Conservation (phyloP, 1,140 invertebrate species). For the Drepana arcuata region DNA sequence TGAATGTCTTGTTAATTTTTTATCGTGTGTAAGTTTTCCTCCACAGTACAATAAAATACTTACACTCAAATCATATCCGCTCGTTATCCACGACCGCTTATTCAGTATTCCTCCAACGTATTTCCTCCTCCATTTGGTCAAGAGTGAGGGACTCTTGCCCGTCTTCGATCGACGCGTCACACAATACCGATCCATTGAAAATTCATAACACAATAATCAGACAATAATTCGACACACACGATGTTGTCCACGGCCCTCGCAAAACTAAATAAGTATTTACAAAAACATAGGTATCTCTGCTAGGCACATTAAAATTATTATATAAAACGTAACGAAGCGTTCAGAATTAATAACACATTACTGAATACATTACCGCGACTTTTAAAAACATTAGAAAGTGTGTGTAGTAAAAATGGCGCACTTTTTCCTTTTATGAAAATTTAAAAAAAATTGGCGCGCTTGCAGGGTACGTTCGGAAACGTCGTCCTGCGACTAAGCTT, state of each 20-base stretch:
- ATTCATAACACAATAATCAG: conserved; percentile 22
- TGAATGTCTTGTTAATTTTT: no score
- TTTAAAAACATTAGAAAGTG: conserved; percentile 35
- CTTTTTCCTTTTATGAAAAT: no score
- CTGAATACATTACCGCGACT: conserved; percentile 28
- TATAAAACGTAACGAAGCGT: conserved; percentile 48
- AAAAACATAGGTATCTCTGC: conserved; percentile 35
- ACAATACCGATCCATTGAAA: conserved; percentile 50
- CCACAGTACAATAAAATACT: conserved; percentile 26
- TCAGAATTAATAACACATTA: conserved; percentile 42
- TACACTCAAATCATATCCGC: conserved; percentile 57
- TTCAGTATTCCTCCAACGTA: conserved; percentile 36
- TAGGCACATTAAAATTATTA: conserved; percentile 40
- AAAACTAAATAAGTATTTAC: conserved; percentile 53
- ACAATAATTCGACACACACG: conserved; percentile 27
- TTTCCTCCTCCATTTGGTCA: conserved; percentile 49
- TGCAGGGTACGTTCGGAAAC: conserved; percentile 27
- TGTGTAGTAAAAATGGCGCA: no score
- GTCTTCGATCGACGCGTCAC: conserved; percentile 53
- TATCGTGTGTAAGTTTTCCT: not conserved
- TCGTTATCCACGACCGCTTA: conserved; percentile 43
- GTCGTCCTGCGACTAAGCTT: conserved; percentile 49
- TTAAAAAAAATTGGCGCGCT: not conserved
- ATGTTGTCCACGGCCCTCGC: conserved; percentile 31
- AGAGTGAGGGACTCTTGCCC: conserved; percentile 43